Conservation (phyloP, 2,113 vertebrate genomes). For the Gopherus flavomarginatus region DNA sequence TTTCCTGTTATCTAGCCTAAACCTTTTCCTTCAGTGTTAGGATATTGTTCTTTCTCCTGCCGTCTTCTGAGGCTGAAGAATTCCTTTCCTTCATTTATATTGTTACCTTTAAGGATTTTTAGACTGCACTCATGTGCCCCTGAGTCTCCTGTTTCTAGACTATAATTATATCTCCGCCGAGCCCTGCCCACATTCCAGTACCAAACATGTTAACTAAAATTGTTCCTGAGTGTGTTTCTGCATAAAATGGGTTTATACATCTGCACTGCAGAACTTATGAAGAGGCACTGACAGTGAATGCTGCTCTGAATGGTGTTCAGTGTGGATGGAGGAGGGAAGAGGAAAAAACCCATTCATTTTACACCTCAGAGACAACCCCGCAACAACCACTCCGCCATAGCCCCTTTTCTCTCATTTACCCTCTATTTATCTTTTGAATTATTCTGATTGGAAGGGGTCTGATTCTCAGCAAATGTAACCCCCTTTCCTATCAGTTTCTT, state of each 20-base stretch:
- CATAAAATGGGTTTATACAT: background rate
- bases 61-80: background rate
- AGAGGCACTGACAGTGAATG: background rate
- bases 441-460: background rate
- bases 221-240: background rate
- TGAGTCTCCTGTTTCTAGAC: background rate
- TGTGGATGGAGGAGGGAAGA: fast-evolving
- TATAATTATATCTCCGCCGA: background rate
- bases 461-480: background rate
- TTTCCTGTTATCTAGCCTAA: background rate
- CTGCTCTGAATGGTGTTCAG: background rate
- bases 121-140: background rate
- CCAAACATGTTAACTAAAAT: background rate
- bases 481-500: background rate
- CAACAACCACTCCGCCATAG: background rate
- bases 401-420: background rate
- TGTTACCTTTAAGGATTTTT: background rate
- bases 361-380: background rate
- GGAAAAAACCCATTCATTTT: background rate
- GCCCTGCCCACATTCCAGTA: background rate
- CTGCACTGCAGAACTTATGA: background rate
- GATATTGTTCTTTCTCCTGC: background rate
- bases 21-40: background rate
- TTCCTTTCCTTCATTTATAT: background rate
- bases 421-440: background rate